These are phyloP conservation scores for Daubentonia madagascariensis DNA, from an alignment of 2,113 vertebrate genomes.

Conservation along the genomic window DNA sequence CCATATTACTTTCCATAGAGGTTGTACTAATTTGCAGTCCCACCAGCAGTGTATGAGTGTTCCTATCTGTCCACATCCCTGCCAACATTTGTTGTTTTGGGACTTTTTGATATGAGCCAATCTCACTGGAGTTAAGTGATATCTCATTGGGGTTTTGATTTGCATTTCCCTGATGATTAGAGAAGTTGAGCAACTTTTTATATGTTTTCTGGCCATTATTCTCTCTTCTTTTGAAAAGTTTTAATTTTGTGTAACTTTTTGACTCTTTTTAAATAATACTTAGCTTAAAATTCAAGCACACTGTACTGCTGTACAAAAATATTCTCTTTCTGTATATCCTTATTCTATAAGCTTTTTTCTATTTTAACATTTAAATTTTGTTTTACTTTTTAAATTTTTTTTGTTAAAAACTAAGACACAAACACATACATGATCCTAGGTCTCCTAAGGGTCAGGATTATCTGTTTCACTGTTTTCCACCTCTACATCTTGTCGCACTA, in stretches of 20 bases:
- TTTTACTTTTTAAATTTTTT: background rate
- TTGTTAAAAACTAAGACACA: background rate
- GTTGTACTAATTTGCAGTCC: too few species aligned
- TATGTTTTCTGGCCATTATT: too few species aligned
- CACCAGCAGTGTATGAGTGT: too few species aligned
- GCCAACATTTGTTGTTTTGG: too few species aligned
- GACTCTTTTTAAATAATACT: background rate
- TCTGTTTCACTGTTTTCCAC: background rate
- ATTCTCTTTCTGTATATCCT: background rate
- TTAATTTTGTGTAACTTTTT: background rate
- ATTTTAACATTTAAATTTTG: background rate
- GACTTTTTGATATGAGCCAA: too few species aligned
- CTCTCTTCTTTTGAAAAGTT: too few species aligned
- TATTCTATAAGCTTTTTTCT: background rate
- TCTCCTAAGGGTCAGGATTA: background rate
- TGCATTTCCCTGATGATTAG: too few species aligned
- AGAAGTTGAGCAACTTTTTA: too few species aligned
- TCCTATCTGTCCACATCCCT: too few species aligned
- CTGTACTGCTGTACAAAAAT: background rate
- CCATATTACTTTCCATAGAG: too few species aligned
- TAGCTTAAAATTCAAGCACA: background rate
- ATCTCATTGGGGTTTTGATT: too few species aligned
- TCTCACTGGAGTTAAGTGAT: too few species aligned
- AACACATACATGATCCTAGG: background rate
- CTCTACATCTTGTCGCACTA: background rate